Evolutionary conservation across 2,113 vertebrate species (phyloP).

Genomic region (Agapornis roseicollis): DNA sequence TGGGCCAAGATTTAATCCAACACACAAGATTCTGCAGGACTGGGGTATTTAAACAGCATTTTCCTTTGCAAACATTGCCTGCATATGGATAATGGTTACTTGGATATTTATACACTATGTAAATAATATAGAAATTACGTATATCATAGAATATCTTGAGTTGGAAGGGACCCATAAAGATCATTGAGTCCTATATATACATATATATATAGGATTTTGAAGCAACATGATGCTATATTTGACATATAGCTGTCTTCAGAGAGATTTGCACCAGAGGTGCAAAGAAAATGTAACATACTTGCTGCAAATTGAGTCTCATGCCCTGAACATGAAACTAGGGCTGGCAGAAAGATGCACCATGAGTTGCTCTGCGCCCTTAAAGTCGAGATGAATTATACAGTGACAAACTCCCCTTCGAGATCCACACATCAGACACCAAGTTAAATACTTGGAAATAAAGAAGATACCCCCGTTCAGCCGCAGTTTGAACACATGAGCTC

Average conservation of each 20-base stretch:
- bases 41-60: neutral
- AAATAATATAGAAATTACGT: neutral
- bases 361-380: neutral
- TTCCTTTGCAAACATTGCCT: neutral
- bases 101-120: neutral
- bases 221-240: neutral
- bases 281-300: neutral
- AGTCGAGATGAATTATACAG: neutral
- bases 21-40: neutral
- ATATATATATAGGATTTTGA: neutral
- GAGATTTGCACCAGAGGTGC: neutral
- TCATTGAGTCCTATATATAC: neutral
- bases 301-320: neutral
- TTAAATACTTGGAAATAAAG: neutral
- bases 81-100: neutral
- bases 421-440: rapidly evolving
- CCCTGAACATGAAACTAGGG: neutral
- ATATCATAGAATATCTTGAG: neutral
- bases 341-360: neutral
- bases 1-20: neutral
- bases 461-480: neutral
- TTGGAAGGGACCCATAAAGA: neutral
- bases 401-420: neutral
- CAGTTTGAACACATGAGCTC: neutral
- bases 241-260: neutral